Base-by-base conservation (phyloP, 2,797 vertebrate genomes). In the Xerus rutilus region DNA sequence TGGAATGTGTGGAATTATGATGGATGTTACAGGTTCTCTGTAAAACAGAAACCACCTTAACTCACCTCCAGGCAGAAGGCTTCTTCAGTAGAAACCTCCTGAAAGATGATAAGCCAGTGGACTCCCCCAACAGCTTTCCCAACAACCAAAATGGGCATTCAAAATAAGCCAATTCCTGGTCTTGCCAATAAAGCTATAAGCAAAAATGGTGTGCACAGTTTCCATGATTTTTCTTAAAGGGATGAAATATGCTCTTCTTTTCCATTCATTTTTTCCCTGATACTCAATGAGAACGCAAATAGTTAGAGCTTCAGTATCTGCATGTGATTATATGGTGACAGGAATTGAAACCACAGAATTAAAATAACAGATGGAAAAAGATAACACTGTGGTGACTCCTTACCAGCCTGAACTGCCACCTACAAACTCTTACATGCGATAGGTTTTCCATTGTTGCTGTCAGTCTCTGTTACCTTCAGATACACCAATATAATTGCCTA, bases 31-130 rank as follows among this genome's bases (percentile, higher is more conserved):
- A 47, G 59, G 25, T 35, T 95, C 74, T 88, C 21, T 45, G 18
- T 65, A n/a, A 82, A 86, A 95, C 7, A 73, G 21, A 97, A 89
- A 72, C 57, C 35, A 79, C 28, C 3, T 49, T 78, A 62, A 47
- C 2, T 28, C 57, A 10, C 30, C 62, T 95, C 30, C 35, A 32
- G 67, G 47, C 21, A 69, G 72, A 74, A 59, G 43, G 86, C 57
- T 10, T 47, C 74, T 89, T 88, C 54, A 64, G 11, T 30, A 59
- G 57, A 23, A 76, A 21, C 1, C 67, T 85, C 72, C n/a, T 76
- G 7, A 62, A 62, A 47, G 17, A 89, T 28, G 15, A 30, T 5
- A 82, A 49, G 49, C 49, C 32, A 84, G 35, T 18, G 21, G 25
- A 18, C 32, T 78, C 35, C 25, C 17, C 5, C 23, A 25, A 79